Base-by-base conservation (phyloP, 2,113 vertebrate genomes). In the Corythoichthys haematopterus region DNA sequence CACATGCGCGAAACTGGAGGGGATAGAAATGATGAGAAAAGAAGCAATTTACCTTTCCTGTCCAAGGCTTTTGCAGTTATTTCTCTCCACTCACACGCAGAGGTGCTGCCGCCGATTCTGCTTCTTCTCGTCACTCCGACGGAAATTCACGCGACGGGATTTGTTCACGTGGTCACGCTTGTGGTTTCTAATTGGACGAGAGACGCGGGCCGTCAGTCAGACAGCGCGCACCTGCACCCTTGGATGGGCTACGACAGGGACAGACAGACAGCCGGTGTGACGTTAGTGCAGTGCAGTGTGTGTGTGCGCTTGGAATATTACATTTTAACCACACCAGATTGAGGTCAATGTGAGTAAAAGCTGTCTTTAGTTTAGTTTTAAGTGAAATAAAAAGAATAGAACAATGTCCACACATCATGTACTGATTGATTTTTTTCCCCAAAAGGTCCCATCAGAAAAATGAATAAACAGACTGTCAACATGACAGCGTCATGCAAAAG, bases 91-190 rank as follows among this genome's bases (percentile, higher is more conserved):
- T 79, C 77, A 52, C 40, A 10, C 37, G 58, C 38, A 3, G 40
- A 15, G 12, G 13, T 46, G 82, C 68, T 65, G 73, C 76, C 77
- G 48, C 78, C 83, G 6, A 1, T 57, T 76, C 78, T 84, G 50
- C 66, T 60, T 72, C 71, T 75, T 76, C 72, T 80, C 74, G 45
- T 75, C 53, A 69, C 78, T 77, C 74, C 11, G 80, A 71, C 78
- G 72, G 81, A 83, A 85, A 84, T 88, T 88, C 84, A 90, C 80
- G 83, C 79, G 35, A 78, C 78, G 77, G 87, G 87, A 82, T 81
- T 76, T 80, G 87, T 66, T 87, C 91, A 93, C 90, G 90, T 93
- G 91, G 80, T 80, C 74, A 47, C 68, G 69, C 74, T 68, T 77
- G 5, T 65, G 66, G 73, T 60, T 78, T 80, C 85, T 88, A 84